Conservation (phyloP, 1,140 invertebrate genomes). For the Eufriesea mexicana region DNA sequence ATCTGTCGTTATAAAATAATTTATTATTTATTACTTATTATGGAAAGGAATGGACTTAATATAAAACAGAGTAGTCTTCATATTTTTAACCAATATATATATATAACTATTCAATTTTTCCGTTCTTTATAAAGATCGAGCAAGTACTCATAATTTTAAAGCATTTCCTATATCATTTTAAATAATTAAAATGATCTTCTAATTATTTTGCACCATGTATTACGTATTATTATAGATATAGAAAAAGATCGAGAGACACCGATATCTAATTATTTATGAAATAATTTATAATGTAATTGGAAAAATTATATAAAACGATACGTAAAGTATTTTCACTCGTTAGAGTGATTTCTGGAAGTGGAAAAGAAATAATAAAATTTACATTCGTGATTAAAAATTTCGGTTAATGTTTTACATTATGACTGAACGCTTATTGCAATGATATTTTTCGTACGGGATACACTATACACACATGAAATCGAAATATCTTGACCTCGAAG, state of each 20-base stretch:
- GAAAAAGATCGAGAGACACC: background rate
- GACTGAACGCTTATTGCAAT: constrained; percentile 1
- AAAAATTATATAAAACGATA: background rate
- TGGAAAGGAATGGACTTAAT: background rate
- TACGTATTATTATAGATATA: background rate
- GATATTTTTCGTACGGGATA: background rate
- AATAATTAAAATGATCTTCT: constrained; percentile 1
- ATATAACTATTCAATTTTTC: background rate
- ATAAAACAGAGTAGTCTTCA: background rate
- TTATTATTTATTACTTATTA: background rate
- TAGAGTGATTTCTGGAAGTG: background rate
- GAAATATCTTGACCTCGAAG: background rate
- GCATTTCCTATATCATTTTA: background rate
- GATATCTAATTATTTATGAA: background rate
- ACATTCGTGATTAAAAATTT: background rate
- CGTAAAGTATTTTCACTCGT: background rate
- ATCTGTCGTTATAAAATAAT: no score
- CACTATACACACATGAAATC: background rate
- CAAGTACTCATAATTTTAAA: background rate
- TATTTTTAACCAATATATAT: background rate
- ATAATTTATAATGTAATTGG: background rate
- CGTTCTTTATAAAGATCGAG: background rate
- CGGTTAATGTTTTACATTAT: background rate
- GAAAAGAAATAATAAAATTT: background rate
- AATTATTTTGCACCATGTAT: background rate